Base-by-base conservation (phyloP, 2,888 invertebrate genomes). In the Miltochrista miniata region DNA sequence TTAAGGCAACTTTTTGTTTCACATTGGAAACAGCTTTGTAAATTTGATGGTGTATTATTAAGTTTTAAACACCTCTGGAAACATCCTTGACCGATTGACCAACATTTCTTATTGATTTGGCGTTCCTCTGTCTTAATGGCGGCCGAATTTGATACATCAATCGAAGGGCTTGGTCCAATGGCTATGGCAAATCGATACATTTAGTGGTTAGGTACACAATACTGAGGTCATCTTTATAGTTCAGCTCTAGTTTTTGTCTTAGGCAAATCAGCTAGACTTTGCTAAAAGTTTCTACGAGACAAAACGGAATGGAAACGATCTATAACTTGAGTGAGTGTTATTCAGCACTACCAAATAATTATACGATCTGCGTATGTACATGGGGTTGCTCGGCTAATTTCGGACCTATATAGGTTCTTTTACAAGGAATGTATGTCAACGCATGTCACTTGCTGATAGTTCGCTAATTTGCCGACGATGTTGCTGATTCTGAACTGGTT, bases 1-100 rank as follows among this genome's bases (percentile, higher is more conserved):
- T 44, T 46, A 14, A n/a, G 13, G 34, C 33, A 24, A 31, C 46
- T 56, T 54, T 70, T 63, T 43, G 43, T 48, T 56, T 50, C 43
- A 45, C 36, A 63, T 51, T 53, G 47, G 40, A 52, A 56, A 56
- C 51, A 43, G 44, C 45, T 14, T 55, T 24, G 45, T 40, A 45
- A 45, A 38, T 34, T 38, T 54, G 57, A 56, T 52, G 43, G 43
- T 54, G 62, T 51, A 58, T 51, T 18, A 29, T 15, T 39, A 10
- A 34, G 31, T 40, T 47, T 41, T 7, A 36, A 33, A 38, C 45
- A 37, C 29, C 34, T 14, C 34, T 45, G 49, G n/a, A 42, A 24
- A 48, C 31, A 49, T 36, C 46, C 54, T 48, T 49, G 51, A 43
- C 51, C 51, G 43, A 42, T 43, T 51, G 42, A 51, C 46, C 43